phyloP scores from a whole-genome alignment of 2,888 invertebrate species.

The Nezara viridula region DNA sequence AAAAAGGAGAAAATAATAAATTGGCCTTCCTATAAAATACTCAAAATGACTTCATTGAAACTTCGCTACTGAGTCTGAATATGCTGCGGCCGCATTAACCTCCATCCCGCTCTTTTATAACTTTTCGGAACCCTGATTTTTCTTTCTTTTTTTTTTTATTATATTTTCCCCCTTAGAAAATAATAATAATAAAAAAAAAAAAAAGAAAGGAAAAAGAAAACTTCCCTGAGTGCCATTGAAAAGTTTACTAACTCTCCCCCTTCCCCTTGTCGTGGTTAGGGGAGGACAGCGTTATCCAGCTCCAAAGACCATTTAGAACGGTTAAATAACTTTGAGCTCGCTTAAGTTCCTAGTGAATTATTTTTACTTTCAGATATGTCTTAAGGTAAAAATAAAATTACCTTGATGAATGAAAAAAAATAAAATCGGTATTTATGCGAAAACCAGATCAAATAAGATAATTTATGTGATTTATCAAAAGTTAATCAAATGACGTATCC shows the following conservation, averaged over 20 bases:
- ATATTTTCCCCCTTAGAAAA: constrained; percentile 46
- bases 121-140: constrained; percentile 43
- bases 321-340: constrained; percentile 12
- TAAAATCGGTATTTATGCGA: too few relatives aligned
- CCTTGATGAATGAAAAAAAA: too few relatives aligned
- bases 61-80: constrained; percentile 47
- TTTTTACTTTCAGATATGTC: neutral
- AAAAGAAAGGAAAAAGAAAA: constrained; percentile 23
- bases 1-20: constrained; percentile 25
- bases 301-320: constrained; percentile 28
- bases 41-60: constrained; percentile 46
- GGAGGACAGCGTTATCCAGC: constrained; percentile 8
- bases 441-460: too few relatives aligned
- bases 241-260: constrained; percentile 36
- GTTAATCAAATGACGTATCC: too few relatives aligned
- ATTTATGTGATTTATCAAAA: too few relatives aligned
- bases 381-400: neutral
- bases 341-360: neutral
- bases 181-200: too few relatives aligned
- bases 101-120: constrained; percentile 41
- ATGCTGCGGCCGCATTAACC: constrained; percentile 43
- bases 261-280: neutral
- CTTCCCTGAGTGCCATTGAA: constrained; percentile 47
- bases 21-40: constrained; percentile 49
- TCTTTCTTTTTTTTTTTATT: constrained; percentile 36